These are phyloP conservation scores for Acanthisitta chloris DNA, from an alignment of 2,113 vertebrate genomes.

Conservation along the genomic window DNA sequence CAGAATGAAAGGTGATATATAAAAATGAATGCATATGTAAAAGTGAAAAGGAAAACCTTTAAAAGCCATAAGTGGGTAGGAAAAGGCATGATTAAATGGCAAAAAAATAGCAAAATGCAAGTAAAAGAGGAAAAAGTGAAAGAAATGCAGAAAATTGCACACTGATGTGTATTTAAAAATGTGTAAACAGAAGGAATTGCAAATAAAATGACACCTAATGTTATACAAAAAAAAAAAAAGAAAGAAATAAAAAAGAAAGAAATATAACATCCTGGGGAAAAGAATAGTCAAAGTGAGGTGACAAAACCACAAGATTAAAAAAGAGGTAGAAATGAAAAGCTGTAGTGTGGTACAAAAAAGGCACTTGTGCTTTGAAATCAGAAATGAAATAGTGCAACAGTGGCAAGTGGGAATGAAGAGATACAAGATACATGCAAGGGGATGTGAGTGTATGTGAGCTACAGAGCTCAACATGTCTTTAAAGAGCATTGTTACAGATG, in stretches of 20 bases:
- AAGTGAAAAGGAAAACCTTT: background rate
- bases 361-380: background rate
- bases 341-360: background rate
- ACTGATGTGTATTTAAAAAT: background rate
- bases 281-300: background rate
- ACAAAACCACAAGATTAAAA: background rate
- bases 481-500: background rate
- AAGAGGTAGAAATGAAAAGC: background rate
- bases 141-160: background rate
- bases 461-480: background rate
- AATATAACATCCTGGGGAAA: background rate
- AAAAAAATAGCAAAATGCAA: background rate
- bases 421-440: background rate
- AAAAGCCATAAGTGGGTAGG: background rate
- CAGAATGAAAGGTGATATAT: background rate
- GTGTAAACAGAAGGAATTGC: background rate
- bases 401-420: background rate
- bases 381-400: background rate
- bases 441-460: background rate
- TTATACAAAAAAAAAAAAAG: background rate
- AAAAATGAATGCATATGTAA: background rate
- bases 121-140: background rate
- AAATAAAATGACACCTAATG: background rate
- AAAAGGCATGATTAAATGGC: background rate
- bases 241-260: too few relatives aligned